Base-by-base conservation (phyloP, 1,140 invertebrate genomes). In the Pogonomyrmex barbatus region DNA sequence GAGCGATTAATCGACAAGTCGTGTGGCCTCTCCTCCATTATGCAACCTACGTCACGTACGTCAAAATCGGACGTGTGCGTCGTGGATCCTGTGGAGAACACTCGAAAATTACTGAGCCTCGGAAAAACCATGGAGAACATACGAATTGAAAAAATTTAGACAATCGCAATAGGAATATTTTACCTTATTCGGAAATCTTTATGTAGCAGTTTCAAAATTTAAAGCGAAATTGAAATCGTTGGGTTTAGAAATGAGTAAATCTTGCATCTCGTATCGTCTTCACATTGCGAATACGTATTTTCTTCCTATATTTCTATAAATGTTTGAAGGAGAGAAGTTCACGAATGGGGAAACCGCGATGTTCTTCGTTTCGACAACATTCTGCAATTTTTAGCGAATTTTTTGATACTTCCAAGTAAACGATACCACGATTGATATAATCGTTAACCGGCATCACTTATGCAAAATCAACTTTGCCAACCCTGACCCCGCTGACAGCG, bases 401-500 rank as follows among this genome's bases (percentile, higher is more conserved):
- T 45, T 14, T 81, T 17, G 58, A n/a, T 42, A 42, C 50, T 30
- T 33, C 9, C 36, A 81, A 30, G 24, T 56, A 12, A 45, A 56
- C 5, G 14, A 58, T 81, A 47, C 4, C 12, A 10, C 24, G n/a
- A 4, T 39, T 45, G 45, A 42, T 3, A 10, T 63, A 30, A 68
- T 68, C n/a, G 17, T 79, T 42, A 30, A 79, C 8, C 77, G 24
- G 14, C 77, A 54, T 68, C 71, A 12, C 60, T 6, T 30, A 12
- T 39, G 24, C 45, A 78, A 78, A 84, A 84, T 84, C 60, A 76
- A 39, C 5, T 8, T 58, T 50, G 12, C 39, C 79, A 83, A 58
- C 63, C 24, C 50, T 85, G 62, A 77, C 50, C 62, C 39, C 52
- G 33, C 8, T 39, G 83, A 56, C 39, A 56, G 14, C 63, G 12